Evolutionary conservation across 2,888 invertebrate species (phyloP).

Genomic region (Cantharis lateralis): DNA sequence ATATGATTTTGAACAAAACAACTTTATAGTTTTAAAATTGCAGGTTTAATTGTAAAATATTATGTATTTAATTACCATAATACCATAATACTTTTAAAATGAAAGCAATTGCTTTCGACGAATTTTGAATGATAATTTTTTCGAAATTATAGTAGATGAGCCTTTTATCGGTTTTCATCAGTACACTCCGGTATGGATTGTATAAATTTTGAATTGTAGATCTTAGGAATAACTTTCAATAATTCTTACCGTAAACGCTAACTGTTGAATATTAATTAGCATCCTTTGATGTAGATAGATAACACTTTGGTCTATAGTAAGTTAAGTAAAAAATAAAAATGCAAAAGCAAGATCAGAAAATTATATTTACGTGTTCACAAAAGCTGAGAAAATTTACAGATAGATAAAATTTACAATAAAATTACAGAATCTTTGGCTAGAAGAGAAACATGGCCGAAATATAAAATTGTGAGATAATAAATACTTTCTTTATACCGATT

Average conservation of each 20-base stretch:
- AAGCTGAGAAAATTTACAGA: slow-evolving; percentile 51
- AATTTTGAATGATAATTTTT: too few species aligned
- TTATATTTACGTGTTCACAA: slow-evolving; percentile 58
- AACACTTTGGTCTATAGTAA: too few species aligned
- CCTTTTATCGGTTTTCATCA: too few species aligned
- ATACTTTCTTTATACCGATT: slow-evolving; percentile 17
- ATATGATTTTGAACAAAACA: too few species aligned
- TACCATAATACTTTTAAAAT: too few species aligned
- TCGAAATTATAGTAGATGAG: too few species aligned
- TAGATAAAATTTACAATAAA: slow-evolving; percentile 50
- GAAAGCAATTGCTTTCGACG: too few species aligned
- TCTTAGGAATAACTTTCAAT: background rate
- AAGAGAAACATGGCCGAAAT: slow-evolving; percentile 48
- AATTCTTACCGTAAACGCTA: background rate
- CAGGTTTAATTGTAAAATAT: too few species aligned
- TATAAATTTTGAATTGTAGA: too few species aligned
- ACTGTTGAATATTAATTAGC: background rate
- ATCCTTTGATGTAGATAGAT: background rate
- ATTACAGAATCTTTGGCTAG: slow-evolving; percentile 53
- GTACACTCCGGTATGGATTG: too few species aligned
- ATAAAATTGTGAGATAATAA: slow-evolving; percentile 27
- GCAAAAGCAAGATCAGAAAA: slow-evolving; percentile 49
- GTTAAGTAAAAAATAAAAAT: background rate
- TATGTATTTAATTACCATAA: too few species aligned
- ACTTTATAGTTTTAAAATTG: too few species aligned